phyloP scores from a whole-genome alignment of 1,140 invertebrate genomes.

The Cephus cinctus region DNA sequence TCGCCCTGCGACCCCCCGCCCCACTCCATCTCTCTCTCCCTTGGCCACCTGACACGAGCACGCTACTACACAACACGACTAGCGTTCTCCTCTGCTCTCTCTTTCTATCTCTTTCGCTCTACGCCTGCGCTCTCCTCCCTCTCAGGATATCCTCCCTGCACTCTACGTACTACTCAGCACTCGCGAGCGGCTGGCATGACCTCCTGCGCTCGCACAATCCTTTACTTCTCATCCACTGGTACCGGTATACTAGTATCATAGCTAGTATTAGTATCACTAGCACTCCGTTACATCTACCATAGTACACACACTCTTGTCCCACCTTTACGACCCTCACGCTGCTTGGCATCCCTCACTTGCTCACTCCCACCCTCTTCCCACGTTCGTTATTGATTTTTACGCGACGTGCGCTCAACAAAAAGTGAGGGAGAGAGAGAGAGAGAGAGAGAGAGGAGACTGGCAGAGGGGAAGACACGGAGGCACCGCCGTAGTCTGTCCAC shows the following conservation, averaged over 20 bases:
- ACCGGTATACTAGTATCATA: too few species aligned
- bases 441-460: not conserved
- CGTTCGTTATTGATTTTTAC: constrained; percentile 56
- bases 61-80: constrained; percentile 5
- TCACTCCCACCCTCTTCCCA: constrained; percentile 22
- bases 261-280: too few species aligned
- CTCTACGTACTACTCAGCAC: too few species aligned
- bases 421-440: constrained; percentile 4
- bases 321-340: not conserved
- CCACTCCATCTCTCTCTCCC: constrained; percentile 15
- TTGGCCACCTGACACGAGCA: constrained; percentile 17
- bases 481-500: constrained; percentile 36
- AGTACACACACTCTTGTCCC: too few species aligned
- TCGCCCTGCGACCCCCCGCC: constrained; percentile 15
- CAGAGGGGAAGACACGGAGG: constrained; percentile 15
- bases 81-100: constrained; percentile 10
- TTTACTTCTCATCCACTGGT: too few species aligned
- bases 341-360: constrained; percentile 2
- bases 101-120: constrained; percentile 6
- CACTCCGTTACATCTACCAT: too few species aligned
- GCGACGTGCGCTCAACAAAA: constrained; percentile 24
- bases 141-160: too few species aligned
- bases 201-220: too few species aligned
- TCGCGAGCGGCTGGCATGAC: too few species aligned
- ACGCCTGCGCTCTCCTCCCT: not conserved